Evolutionary conservation across 2,113 vertebrate species (phyloP).

Genomic region (Odobenus rosmarus): DNA sequence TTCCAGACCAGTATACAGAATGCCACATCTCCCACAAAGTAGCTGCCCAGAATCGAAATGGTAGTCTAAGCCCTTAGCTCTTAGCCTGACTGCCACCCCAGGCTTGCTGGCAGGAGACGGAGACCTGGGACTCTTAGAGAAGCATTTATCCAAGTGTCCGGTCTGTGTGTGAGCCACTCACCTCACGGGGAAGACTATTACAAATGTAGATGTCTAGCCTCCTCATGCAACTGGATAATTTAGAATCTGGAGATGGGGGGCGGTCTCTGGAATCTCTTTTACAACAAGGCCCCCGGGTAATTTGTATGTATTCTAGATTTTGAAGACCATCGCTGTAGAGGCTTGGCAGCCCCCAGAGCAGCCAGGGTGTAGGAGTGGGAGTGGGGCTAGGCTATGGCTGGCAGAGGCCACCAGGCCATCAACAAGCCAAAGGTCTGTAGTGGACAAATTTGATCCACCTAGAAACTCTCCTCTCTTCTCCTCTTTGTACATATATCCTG

Average conservation of each 20-base stretch:
- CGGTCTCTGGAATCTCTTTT: background rate
- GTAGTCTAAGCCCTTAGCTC: background rate
- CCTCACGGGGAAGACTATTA: background rate
- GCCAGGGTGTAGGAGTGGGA: no score
- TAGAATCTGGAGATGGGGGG: background rate
- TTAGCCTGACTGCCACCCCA: background rate
- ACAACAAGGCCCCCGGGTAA: background rate
- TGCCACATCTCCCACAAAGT: background rate
- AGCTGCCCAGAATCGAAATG: background rate
- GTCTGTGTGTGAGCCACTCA: background rate
- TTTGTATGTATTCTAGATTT: background rate
- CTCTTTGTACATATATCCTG: background rate
- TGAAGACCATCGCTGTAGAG: background rate
- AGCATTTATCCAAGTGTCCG: background rate
- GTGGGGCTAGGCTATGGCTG: background rate
- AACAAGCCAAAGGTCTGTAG: background rate
- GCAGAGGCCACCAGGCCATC: background rate
- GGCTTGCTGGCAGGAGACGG: background rate
- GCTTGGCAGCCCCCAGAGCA: background rate
- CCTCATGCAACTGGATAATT: background rate
- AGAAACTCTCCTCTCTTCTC: background rate
- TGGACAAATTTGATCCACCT: background rate
- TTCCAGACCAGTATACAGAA: background rate
- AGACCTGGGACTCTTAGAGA: background rate
- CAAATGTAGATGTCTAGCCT: background rate